These are phyloP conservation scores for Carettochelys insculpta DNA, from an alignment of 2,113 vertebrate species.

Conservation along the genomic window DNA sequence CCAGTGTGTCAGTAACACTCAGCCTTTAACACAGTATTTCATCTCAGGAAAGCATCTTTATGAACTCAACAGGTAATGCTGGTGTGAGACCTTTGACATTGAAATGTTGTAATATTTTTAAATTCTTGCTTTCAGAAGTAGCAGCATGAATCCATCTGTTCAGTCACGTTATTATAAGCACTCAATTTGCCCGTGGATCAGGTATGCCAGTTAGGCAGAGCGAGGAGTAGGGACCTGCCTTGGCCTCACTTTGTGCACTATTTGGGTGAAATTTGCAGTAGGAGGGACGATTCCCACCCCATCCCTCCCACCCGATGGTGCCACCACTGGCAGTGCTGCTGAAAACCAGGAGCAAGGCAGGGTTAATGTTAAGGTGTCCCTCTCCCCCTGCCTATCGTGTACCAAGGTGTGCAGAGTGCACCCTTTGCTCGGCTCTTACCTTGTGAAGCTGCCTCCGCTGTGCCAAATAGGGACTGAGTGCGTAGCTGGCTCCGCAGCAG, in stretches of 20 bases:
- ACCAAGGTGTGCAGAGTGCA: neutral
- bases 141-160: neutral
- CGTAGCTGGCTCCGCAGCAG: neutral
- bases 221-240: too few relatives aligned
- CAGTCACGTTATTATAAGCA: neutral
- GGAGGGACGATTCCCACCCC: neutral
- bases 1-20: constrained; percentile 99
- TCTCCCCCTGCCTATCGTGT: neutral
- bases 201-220: neutral
- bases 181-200: neutral
- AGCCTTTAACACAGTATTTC: constrained; percentile 95
- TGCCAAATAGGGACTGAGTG: too few relatives aligned
- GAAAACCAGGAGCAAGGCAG: neutral
- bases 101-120: neutral
- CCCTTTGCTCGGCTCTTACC: neutral
- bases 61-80: constrained; percentile 93
- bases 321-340: neutral
- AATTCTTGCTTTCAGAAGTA: neutral
- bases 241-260: neutral
- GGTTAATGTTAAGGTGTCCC: neutral
- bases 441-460: neutral
- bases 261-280: neutral
- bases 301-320: too few relatives aligned
- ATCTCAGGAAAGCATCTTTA: constrained; percentile 97
- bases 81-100: neutral